Evolutionary conservation across 2,888 invertebrate genomes (phyloP).

Genomic region (Amorpha juglandis): DNA sequence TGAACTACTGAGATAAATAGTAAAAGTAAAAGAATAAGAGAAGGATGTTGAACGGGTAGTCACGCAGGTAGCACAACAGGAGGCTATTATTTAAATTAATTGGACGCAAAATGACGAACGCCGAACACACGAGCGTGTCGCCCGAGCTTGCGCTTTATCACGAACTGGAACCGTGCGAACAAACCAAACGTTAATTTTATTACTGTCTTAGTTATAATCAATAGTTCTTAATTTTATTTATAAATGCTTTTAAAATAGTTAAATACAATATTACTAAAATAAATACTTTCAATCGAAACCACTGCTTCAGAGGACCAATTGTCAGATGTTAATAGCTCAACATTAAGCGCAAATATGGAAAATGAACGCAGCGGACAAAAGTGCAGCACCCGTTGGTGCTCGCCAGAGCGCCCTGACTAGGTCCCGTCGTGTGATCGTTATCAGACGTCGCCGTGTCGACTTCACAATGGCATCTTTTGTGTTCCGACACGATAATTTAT

Average conservation of each 20-base stretch:
- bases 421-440: constrained; percentile 64
- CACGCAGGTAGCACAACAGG: constrained; percentile 73
- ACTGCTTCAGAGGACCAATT: neutral
- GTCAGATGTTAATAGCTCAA: neutral
- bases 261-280: no score
- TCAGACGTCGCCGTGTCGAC: constrained; percentile 77
- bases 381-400: constrained; percentile 29
- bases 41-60: constrained; percentile 52
- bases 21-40: constrained; percentile 36
- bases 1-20: constrained; percentile 2
- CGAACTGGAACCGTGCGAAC: constrained; percentile 35
- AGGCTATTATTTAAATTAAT: constrained; percentile 82
- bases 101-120: constrained; percentile 76
- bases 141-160: constrained; percentile 33
- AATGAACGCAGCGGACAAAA: constrained; percentile 8
- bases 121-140: constrained; percentile 68
- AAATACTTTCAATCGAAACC: neutral
- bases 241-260: neutral
- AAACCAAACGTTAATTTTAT: constrained; percentile 30
- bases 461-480: constrained; percentile 81
- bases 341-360: constrained; percentile 16
- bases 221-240: neutral
- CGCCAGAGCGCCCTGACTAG: constrained; percentile 36
- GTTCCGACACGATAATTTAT: constrained; percentile 79
- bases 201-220: neutral